These are phyloP conservation scores for Anastatus disparis DNA, from an alignment of 1,140 invertebrate genomes.

Conservation along the genomic window DNA sequence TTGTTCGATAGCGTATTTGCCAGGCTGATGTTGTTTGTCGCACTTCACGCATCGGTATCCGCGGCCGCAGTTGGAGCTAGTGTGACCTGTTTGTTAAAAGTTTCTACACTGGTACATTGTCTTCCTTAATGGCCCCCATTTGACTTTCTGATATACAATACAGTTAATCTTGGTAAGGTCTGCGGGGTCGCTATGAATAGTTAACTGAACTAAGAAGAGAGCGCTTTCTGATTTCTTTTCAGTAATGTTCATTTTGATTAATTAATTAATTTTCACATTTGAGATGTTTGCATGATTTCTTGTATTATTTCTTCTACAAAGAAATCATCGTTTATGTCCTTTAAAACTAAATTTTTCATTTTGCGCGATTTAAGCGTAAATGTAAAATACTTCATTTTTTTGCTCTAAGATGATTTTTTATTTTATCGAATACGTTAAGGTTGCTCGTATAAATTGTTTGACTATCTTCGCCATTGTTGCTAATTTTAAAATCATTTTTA, in stretches of 20 bases:
- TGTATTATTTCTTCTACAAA: constrained; percentile 4
- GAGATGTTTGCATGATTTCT: constrained; percentile 17
- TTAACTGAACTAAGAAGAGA: constrained; percentile 40
- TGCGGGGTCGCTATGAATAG: constrained; percentile 21
- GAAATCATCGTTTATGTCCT: constrained; percentile 16
- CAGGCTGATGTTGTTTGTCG: constrained; percentile 16
- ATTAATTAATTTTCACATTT: too few species aligned
- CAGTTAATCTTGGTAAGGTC: constrained; percentile 36
- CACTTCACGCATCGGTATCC: constrained; percentile 39
- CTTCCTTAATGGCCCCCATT: constrained; percentile 44
- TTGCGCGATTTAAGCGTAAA: constrained; percentile 36
- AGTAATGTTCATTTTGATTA: background rate
- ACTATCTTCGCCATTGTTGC: too few species aligned
- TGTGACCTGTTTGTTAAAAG: constrained; percentile 43
- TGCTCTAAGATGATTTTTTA: background rate
- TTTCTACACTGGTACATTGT: constrained; percentile 45
- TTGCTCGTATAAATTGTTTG: too few species aligned
- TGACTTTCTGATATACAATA: constrained; percentile 25
- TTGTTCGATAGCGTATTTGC: constrained; percentile 7
- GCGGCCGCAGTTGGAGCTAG: constrained; percentile 41
- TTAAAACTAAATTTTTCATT: constrained; percentile 17
- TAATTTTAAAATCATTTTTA: too few species aligned
- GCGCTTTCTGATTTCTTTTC: background rate
- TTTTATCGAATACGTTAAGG: background rate
- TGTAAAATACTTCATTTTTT: constrained; percentile 3